Evolutionary conservation across 1,140 invertebrate species (phyloP).

Genomic region (Drosophila aff.): DNA sequence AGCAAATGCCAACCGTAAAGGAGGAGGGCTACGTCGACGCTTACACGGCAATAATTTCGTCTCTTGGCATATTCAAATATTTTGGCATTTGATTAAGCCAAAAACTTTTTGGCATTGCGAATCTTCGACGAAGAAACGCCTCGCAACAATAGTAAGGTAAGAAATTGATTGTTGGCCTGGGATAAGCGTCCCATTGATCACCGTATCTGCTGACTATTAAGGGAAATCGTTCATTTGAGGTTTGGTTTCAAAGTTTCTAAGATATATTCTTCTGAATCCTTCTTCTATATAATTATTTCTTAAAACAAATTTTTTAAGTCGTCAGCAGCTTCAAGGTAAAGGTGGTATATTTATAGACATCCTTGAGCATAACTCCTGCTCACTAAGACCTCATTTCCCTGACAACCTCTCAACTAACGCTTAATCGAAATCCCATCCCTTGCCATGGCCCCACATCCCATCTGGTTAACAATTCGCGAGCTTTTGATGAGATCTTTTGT

Average conservation of each 20-base stretch:
- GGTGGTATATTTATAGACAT: background rate
- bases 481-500: slow-evolving; percentile 52
- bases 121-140: slow-evolving; percentile 18
- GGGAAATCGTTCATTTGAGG: background rate
- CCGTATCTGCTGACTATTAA: too few relatives aligned
- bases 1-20: slow-evolving; percentile 47
- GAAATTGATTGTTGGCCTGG: slow-evolving; percentile 50
- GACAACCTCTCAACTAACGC: slow-evolving; percentile 5
- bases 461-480: slow-evolving; percentile 39
- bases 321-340: background rate
- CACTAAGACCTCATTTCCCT: background rate
- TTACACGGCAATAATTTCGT: slow-evolving; percentile 68
- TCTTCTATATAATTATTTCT: background rate
- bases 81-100: slow-evolving; percentile 76
- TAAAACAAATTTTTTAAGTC: background rate
- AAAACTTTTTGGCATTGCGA: slow-evolving; percentile 63
- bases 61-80: slow-evolving; percentile 76
- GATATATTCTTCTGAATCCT: too few relatives aligned
- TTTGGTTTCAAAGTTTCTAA: background rate
- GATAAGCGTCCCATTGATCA: slow-evolving; percentile 38
- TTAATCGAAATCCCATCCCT: slow-evolving; percentile 11
- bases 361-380: background rate
- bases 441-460: background rate
- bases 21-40: background rate
- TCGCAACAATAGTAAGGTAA: slow-evolving; percentile 12